Percentiles rank a stretch among this genome's conserved stretches.
Evolutionary conservation across 1,140 invertebrate genomes (phyloP).

Genomic region (Sesamia nonagrioides): DNA sequence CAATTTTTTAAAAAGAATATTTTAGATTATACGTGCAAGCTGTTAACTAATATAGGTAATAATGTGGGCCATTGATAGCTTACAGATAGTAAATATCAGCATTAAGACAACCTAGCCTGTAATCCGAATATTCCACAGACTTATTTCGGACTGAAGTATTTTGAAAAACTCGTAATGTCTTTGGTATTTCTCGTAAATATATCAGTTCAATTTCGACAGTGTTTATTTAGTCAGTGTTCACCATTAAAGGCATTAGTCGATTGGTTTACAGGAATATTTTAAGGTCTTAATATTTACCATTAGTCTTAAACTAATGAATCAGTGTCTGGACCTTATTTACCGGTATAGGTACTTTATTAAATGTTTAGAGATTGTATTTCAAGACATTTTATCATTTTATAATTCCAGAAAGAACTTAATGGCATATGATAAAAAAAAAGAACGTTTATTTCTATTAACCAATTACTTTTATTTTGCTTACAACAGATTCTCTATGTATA

Average conservation of each 20-base stretch:
- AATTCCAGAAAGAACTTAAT: not conserved
- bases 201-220: not conserved
- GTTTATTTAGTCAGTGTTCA: not conserved
- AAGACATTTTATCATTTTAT: no score
- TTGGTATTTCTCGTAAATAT: conserved; percentile 11
- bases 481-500: conserved; percentile 35
- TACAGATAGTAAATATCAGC: not conserved
- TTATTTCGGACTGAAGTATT: not conserved
- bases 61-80: not conserved
- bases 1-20: no score
- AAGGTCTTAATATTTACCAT: conserved; percentile 12
- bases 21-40: no score
- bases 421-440: not conserved
- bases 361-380: no score
- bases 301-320: conserved; percentile 31
- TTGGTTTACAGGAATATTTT: conserved; percentile 6
- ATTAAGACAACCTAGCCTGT: not conserved
- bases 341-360: not conserved
- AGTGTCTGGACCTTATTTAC: conserved; percentile 7
- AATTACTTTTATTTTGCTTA: conserved; percentile 42
- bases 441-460: conserved; percentile 1
- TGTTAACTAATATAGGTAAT: not conserved
- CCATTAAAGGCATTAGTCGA: not conserved
- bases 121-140: conserved; percentile 16
- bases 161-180: not conserved